Percentiles rank a stretch among this genome's conserved stretches.
Conservation (phyloP, 2,888 invertebrate species). For the Sphinx pinastri region DNA sequence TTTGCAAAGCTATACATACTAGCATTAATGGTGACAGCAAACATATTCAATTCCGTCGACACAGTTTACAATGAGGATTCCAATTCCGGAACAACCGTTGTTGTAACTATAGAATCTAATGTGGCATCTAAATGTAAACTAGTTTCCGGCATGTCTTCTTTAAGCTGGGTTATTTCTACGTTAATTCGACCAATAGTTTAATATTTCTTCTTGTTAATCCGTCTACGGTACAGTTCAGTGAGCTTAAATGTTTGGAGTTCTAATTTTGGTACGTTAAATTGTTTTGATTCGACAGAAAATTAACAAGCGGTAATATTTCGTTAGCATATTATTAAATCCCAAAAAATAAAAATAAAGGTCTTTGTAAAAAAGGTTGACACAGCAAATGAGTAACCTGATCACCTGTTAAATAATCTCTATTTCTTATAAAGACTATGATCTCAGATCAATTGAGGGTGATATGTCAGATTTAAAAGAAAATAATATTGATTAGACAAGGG, state of each 20-base stretch:
- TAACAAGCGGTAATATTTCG: no score
- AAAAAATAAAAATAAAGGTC: no score
- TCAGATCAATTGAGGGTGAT: no score
- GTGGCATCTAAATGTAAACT: background rate
- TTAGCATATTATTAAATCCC: no score
- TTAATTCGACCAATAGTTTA: background rate
- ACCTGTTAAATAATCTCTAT: no score
- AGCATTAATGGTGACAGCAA: background rate
- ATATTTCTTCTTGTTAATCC: background rate
- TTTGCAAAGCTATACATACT: background rate
- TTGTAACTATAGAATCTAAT: background rate
- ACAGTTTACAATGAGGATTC: background rate
- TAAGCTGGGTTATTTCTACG: background rate
- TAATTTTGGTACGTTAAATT: background rate
- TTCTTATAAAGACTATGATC: no score
- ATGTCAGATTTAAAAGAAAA: no score
- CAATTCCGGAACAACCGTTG: background rate
- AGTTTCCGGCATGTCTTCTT: slow-evolving; percentile 3
- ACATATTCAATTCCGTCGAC: background rate
- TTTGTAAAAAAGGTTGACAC: no score
- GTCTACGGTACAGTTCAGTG: background rate
- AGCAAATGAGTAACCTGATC: no score
- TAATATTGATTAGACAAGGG: no score
- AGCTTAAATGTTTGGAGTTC: background rate
- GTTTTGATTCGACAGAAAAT: background rate